Base-by-base conservation (phyloP, 1,140 invertebrate genomes). In the Drosophila teissieri region DNA sequence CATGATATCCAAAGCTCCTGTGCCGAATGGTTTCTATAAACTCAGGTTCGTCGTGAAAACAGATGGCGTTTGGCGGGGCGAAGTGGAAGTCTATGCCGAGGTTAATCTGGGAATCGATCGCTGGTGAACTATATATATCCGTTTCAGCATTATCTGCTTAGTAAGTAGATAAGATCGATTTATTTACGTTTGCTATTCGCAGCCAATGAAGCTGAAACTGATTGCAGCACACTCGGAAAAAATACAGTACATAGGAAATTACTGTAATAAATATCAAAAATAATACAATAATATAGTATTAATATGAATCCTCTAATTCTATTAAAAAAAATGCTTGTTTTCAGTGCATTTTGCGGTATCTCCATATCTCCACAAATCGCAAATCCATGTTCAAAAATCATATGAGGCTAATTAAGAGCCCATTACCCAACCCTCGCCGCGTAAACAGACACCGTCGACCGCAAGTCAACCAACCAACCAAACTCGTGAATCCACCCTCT, bases 401-500 rank as follows among this genome's bases (percentile, higher is more conserved):
- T 70, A 88, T 89, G 76, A 84, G 84, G 76, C 83, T 88, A 89
- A 88, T 88, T 88, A 89, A 88, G 84, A 88, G 83, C 56, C 84
- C 83, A 88, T 88, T 88, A 88, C 83, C 39, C 83, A 83, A 61
- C 65, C 81, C 68, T 40, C 34, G 7, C 51, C 22, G 49, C 31
- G 83, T 88, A 89, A 88, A 77, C 54, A 88, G 83, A 88, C 86
- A 89, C 45, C 55, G 56, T 17, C 73, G 82, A 89, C 83, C 83
- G 73, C 83, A 88, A 82, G 78, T 86, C 53, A 81, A 63, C 14
- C 37, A 58, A 78, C 10, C 10, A 63, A 52, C 14, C 37, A 60
- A 52, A 54, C 64, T n/a, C 3, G 14, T 24, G 40, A 42, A 58
- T 11, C 74, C 40, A 78, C 73, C 73, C 73, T 58, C 46, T 31